These are phyloP conservation scores for Anthrax anthrax DNA, from an alignment of 2,888 invertebrate species.

Conservation along the genomic window DNA sequence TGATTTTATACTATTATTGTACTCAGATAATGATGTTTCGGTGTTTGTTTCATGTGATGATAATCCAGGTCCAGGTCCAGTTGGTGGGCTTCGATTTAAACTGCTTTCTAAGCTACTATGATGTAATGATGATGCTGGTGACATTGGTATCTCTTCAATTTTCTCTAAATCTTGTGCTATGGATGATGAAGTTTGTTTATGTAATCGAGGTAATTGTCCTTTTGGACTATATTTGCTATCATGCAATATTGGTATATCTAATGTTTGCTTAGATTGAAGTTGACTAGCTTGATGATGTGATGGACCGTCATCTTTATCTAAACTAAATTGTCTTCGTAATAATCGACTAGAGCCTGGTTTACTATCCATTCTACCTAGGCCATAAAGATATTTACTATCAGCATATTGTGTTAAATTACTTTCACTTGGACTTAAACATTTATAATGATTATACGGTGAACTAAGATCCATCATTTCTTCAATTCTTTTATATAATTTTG, in stretches of 20 bases:
- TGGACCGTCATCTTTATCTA: conserved; percentile 50
- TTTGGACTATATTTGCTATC: conserved; percentile 27
- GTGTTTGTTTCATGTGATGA: not conserved
- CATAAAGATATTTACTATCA: conserved; percentile 30
- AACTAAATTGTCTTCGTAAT: conserved; percentile 51
- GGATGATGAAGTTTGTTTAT: conserved; percentile 54
- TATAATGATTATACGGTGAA: conserved; percentile 61
- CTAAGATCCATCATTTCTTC: conserved; percentile 46
- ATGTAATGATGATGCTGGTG: conserved; percentile 35
- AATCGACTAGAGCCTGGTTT: conserved; percentile 37
- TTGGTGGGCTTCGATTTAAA: conserved; percentile 31
- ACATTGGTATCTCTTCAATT: conserved; percentile 50
- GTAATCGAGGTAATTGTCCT: conserved; percentile 29
- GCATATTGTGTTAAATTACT: conserved; percentile 33
- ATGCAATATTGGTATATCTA: conserved; percentile 29
- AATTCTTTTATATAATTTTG: conserved; percentile 31
- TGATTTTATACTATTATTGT: conserved; percentile 10
- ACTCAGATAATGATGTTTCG: not conserved
- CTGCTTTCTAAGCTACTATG: conserved; percentile 32
- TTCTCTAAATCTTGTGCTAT: conserved; percentile 53
- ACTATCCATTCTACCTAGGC: conserved; percentile 19
- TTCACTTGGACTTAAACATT: conserved; percentile 52
- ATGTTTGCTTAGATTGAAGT: conserved; percentile 15
- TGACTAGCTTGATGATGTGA: conserved; percentile 8
- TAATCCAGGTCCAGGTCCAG: conserved; percentile 7